phyloP scores from a whole-genome alignment of 2,797 vertebrate genomes.

The Crax fasciolata region DNA sequence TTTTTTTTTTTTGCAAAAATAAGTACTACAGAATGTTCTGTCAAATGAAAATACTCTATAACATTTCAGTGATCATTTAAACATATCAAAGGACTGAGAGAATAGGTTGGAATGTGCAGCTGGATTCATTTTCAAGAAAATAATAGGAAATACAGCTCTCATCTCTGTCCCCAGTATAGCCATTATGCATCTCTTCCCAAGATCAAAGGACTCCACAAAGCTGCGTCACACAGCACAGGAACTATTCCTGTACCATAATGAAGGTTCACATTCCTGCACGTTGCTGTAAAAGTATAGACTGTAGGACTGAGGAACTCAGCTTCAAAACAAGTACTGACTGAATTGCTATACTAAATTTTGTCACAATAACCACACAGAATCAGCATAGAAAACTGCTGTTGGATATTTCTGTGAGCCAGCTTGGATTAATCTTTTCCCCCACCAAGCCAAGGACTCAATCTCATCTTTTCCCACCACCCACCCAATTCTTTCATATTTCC shows the following conservation, averaged over 20 bases:
- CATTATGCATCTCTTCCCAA: background rate
- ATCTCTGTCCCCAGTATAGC: background rate
- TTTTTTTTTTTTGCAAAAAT: background rate
- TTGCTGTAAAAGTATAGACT: background rate
- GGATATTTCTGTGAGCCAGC: background rate
- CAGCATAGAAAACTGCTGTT: background rate
- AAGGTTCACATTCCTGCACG: background rate
- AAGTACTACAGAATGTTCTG: background rate
- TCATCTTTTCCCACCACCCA: background rate
- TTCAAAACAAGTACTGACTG: background rate
- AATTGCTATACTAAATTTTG: background rate
- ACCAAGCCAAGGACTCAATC: background rate
- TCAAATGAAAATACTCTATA: background rate
- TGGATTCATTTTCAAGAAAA: background rate
- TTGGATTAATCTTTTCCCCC: background rate
- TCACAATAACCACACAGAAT: background rate
- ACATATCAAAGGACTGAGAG: background rate
- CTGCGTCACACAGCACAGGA: background rate
- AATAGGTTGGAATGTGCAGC: background rate
- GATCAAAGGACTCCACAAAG: background rate
- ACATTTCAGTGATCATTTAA: background rate
- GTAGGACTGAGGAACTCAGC: background rate
- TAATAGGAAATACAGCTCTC: accelerated
- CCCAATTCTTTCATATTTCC: background rate
- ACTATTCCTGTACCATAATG: background rate